phyloP scores from a whole-genome alignment of 2,797 vertebrate species.

The Artibeus jamaicensis region DNA sequence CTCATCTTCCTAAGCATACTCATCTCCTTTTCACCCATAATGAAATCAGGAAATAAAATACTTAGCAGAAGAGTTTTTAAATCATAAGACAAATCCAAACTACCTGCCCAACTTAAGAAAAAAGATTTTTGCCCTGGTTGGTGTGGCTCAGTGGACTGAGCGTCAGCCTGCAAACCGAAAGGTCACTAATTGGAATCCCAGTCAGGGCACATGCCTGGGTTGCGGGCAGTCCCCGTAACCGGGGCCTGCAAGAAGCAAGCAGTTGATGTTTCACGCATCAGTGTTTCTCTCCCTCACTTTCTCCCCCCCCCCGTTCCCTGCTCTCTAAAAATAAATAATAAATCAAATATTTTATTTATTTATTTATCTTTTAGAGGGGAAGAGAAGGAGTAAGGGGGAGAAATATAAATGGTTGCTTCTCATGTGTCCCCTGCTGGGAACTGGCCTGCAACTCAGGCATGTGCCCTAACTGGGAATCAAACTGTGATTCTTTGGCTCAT shows the following conservation, averaged over 20 bases:
- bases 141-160: background rate
- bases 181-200: background rate
- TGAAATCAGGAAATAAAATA: background rate
- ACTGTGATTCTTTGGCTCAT: too few relatives aligned
- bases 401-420: too few relatives aligned
- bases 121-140: background rate
- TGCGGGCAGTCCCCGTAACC: background rate
- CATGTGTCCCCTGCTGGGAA: too few relatives aligned
- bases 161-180: background rate
- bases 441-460: too few relatives aligned
- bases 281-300: background rate
- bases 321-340: background rate
- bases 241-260: background rate
- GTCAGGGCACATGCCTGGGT: background rate
- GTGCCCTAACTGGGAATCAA: too few relatives aligned
- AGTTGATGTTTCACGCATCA: too few relatives aligned
- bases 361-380: too few relatives aligned
- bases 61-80: slow-evolving; percentile 29
- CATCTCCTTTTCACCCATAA: background rate
- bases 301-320: background rate
- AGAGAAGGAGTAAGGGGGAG: too few relatives aligned
- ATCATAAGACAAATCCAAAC: background rate
- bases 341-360: background rate
- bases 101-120: background rate
- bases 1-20: background rate